A percentile compares a stretch with the other conserved stretches of the same genome.
These are phyloP conservation scores for Zoanthus sociatus DNA, from an alignment of 92 coral and sea anemone genomes.

Conservation along the genomic window DNA sequence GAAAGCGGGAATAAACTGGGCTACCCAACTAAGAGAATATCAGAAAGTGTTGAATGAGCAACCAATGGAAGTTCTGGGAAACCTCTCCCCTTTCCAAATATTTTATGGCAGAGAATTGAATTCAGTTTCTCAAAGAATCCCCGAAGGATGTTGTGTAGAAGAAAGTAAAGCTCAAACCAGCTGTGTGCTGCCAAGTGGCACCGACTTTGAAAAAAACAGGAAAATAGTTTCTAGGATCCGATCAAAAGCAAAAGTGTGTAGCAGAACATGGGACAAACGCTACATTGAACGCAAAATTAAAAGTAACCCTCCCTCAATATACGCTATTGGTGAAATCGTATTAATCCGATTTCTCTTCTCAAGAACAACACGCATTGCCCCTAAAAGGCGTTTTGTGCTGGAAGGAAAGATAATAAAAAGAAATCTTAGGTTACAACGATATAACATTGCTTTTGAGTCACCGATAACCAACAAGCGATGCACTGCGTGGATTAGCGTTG, in stretches of 20 bases:
- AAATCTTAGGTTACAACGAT: not conserved
- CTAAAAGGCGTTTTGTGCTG: conserved; percentile 1
- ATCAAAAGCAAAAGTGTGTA: conserved; percentile 23
- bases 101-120: too few species aligned
- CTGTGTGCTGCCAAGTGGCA: too few species aligned
- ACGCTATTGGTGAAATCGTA: conserved; percentile 56
- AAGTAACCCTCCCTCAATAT: conserved; percentile 59
- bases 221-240: too few species aligned
- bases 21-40: conserved; percentile 43
- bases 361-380: conserved; percentile 16
- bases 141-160: too few species aligned
- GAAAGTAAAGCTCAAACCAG: too few species aligned
- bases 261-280: not conserved
- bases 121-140: too few species aligned
- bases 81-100: too few species aligned
- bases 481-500: conserved; percentile 43
- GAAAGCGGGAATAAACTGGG: conserved; percentile 65
- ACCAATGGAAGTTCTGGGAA: too few species aligned
- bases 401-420: conserved; percentile 17
- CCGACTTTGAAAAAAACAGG: too few species aligned
- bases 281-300: conserved; percentile 57
- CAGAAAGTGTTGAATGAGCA: conserved; percentile 29
- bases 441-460: conserved; percentile 1
- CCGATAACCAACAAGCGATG: not conserved
- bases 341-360: conserved; percentile 57